A percentile compares a stretch with the other conserved stretches of the same genome.
phyloP scores from a whole-genome alignment of 2,797 vertebrate genomes.

The Argya squamiceps region DNA sequence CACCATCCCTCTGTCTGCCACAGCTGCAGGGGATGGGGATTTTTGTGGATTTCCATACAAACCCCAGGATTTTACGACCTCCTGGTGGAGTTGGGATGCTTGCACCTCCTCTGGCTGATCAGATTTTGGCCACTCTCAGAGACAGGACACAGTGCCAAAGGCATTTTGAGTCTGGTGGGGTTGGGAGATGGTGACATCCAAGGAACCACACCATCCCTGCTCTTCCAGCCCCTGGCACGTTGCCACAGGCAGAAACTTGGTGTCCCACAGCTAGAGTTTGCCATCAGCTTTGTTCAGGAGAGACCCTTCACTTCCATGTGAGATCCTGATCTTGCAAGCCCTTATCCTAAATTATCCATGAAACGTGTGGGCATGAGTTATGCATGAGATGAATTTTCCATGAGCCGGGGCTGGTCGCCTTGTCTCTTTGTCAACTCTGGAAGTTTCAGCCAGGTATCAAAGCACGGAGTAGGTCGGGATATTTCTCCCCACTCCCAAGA shows the following conservation, averaged over 20 bases:
- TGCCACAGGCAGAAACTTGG: neutral
- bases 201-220: neutral
- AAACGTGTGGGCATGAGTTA: conserved; percentile 50
- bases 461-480: neutral
- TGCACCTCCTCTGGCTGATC: neutral
- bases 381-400: conserved; percentile 69
- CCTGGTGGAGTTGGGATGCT: neutral
- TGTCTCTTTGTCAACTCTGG: conserved; percentile 20
- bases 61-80: neutral
- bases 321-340: conserved; percentile 49
- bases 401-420: neutral
- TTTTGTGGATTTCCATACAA: neutral
- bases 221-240: neutral
- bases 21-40: neutral
- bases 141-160: neutral
- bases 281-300: neutral
- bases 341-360: conserved; percentile 65
- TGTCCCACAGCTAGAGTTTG: neutral
- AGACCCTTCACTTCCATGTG: conserved; percentile 36
- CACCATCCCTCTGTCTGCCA: neutral
- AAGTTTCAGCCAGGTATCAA: conserved; percentile 46
- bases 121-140: neutral
- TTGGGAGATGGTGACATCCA: neutral
- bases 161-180: neutral
- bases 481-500: neutral